A percentile compares a stretch with the other conserved stretches of the same genome.
phyloP scores from a whole-genome alignment of 2,113 vertebrate genomes.

The Engraulis encrasicolus region DNA sequence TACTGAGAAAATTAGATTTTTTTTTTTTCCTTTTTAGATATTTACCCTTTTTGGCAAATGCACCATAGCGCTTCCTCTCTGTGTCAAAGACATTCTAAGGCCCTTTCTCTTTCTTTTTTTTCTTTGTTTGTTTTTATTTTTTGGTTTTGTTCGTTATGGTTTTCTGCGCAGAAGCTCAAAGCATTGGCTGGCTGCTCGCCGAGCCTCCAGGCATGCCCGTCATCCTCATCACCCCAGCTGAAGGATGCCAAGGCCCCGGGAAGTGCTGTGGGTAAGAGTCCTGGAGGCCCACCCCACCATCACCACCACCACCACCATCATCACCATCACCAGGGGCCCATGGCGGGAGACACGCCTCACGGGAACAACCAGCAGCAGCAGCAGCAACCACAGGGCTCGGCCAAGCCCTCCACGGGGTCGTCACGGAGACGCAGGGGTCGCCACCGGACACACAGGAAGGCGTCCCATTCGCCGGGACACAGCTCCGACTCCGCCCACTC shows the following conservation, averaged over 20 bases:
- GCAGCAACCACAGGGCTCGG: no score
- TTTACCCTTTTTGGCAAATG: constrained; percentile 78
- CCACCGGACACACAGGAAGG: constrained; percentile 72
- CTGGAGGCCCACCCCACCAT: constrained; percentile 60
- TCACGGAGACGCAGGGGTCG: constrained; percentile 75
- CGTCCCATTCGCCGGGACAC: constrained; percentile 79
- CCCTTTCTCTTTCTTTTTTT: constrained; percentile 74
- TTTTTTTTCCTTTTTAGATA: constrained; percentile 79
- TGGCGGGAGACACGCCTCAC: constrained; percentile 68
- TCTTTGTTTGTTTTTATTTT: constrained; percentile 68
- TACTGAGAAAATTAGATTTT: constrained; percentile 77
- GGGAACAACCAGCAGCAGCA: constrained; percentile 68
- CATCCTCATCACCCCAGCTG: constrained; percentile 54
- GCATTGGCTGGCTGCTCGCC: constrained; percentile 75
- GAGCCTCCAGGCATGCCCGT: constrained; percentile 71
- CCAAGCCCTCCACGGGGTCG: constrained; percentile 71
- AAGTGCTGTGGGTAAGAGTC: constrained; percentile 62
- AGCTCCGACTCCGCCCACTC: constrained; percentile 89
- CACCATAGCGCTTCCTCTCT: constrained; percentile 69
- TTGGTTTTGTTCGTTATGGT: constrained; percentile 57
- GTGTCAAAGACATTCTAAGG: constrained; percentile 67
- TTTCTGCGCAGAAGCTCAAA: constrained; percentile 83
- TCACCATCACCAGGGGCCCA: neutral
- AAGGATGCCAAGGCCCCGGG: constrained; percentile 70
- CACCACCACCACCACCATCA: constrained; percentile 1